Conservation (phyloP, 2,113 vertebrate species). For the Sorex araneus region DNA sequence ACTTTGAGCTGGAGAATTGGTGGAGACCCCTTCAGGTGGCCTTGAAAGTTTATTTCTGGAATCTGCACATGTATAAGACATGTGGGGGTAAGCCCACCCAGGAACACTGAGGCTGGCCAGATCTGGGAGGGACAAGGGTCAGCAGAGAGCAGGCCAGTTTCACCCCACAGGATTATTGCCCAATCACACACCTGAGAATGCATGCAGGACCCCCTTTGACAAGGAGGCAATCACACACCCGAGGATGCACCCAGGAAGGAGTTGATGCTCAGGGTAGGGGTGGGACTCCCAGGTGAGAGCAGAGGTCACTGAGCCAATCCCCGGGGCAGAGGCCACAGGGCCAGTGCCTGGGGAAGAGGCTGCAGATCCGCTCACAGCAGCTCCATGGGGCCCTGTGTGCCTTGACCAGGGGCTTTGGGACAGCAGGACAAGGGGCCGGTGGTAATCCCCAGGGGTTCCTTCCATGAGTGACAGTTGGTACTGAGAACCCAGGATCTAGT, state of each 20-base stretch:
- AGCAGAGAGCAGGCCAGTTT: neutral
- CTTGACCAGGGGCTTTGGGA: neutral
- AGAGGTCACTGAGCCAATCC: neutral
- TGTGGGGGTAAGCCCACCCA: neutral
- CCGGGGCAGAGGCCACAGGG: neutral
- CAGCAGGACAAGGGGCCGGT: neutral
- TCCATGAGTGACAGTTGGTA: neutral
- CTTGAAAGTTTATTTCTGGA: conserved; percentile 28
- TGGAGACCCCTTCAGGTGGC: neutral
- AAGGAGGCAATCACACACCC: too few species aligned
- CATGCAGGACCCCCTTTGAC: too few species aligned
- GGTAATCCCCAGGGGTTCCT: too few species aligned
- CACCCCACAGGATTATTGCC: neutral
- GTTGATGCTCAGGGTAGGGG: neutral
- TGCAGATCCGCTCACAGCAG: too few species aligned
- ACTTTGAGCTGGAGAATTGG: neutral
- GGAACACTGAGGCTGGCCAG: neutral
- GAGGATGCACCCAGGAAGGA: neutral
- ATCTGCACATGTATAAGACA: neutral
- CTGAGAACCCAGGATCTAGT: neutral
- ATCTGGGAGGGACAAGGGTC: neutral
- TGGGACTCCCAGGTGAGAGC: neutral
- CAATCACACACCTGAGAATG: neutral
- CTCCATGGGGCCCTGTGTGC: too few species aligned
- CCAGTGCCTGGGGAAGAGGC: neutral